phyloP scores from a whole-genome alignment of 2,113 vertebrate species.

The Hippocampus abdominalis region DNA sequence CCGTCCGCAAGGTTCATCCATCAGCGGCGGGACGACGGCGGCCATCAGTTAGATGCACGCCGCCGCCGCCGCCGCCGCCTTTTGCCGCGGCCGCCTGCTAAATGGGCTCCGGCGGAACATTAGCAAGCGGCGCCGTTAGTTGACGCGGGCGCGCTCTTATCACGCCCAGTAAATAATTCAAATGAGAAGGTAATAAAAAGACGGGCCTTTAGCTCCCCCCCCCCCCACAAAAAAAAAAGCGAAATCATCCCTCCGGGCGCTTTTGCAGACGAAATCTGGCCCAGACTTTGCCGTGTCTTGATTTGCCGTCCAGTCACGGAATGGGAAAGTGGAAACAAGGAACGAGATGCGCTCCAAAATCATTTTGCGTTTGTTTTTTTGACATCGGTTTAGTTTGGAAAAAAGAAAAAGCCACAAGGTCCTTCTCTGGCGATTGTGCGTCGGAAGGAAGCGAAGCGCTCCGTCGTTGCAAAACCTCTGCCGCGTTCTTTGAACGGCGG shows the following conservation, averaged over 20 bases:
- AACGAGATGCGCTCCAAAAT: no score
- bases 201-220: background rate
- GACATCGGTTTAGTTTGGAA: no score
- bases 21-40: slow-evolving; percentile 51
- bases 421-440: no score
- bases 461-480: background rate
- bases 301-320: background rate
- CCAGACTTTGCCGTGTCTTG: background rate
- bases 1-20: slow-evolving; percentile 65
- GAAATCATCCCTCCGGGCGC: background rate
- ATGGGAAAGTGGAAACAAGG: no score
- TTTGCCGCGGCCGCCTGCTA: slow-evolving; percentile 34
- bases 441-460: no score
- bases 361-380: no score
- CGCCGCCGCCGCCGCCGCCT: background rate
- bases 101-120: slow-evolving; percentile 44
- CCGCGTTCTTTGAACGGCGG: background rate
- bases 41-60: slow-evolving; percentile 53
- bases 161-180: background rate
- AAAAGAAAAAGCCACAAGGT: no score
- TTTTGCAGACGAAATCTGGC: background rate
- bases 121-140: slow-evolving; percentile 31
- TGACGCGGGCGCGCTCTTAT: background rate
- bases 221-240: background rate
- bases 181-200: slow-evolving; percentile 1